phyloP scores from a whole-genome alignment of 2,888 invertebrate genomes.

The Zygogramma bicolorata region DNA sequence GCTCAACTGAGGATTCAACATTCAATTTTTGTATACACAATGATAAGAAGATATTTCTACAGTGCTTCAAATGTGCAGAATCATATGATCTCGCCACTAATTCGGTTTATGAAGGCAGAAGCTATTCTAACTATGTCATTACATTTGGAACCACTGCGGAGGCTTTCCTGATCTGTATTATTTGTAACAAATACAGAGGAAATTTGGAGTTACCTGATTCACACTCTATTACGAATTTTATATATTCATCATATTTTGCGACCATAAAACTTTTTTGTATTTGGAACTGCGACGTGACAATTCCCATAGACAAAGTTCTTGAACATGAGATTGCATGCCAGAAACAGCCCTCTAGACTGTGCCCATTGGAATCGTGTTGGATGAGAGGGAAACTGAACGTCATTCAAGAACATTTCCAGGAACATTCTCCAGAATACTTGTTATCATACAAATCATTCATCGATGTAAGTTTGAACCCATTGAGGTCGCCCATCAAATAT shows the following conservation, averaged over 20 bases:
- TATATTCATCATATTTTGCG: too few species aligned
- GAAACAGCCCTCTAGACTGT: neutral
- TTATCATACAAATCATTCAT: neutral
- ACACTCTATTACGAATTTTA: too few species aligned
- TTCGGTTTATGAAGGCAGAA: neutral
- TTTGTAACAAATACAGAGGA: neutral
- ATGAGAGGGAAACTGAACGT: neutral
- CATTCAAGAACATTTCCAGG: neutral
- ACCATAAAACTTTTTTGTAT: too few species aligned
- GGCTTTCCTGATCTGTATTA: neutral
- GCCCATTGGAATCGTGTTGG: neutral
- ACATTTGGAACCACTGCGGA: neutral
- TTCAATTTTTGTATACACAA: neutral
- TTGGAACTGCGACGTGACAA: neutral
- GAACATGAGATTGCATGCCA: neutral
- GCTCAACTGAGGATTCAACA: too few species aligned
- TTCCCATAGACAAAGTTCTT: neutral
- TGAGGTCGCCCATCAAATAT: neutral
- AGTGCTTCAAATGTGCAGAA: neutral
- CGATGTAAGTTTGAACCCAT: neutral
- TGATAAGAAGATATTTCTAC: neutral
- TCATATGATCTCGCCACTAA: neutral
- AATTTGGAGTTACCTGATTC: neutral
- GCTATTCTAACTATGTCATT: neutral
- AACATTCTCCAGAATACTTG: neutral